Conservation (phyloP, 2,888 invertebrate species). For the Agrenia bidenticulata region DNA sequence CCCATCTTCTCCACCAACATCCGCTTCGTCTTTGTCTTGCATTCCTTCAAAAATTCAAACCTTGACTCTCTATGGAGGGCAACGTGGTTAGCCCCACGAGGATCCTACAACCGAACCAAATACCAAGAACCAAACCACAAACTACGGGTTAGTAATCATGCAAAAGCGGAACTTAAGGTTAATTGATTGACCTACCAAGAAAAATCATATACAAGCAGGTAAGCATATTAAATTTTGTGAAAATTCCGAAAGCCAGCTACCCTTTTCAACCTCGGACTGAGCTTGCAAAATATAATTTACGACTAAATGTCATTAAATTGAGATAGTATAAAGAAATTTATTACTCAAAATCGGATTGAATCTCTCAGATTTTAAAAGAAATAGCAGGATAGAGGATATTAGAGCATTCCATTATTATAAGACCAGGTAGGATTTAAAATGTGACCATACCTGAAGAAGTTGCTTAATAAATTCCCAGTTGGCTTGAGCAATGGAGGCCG, state of each 20-base stretch:
- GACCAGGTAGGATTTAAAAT: neutral
- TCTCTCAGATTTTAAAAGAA: too few species aligned
- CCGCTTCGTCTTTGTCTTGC: constrained; percentile 91
- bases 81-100: neutral
- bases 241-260: too few species aligned
- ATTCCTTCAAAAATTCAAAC: constrained; percentile 65
- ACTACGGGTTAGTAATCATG: constrained; percentile 7
- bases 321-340: too few species aligned
- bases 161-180: neutral
- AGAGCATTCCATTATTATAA: constrained; percentile 34
- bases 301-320: too few species aligned
- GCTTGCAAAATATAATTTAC: too few species aligned
- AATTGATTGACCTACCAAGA: too few species aligned
- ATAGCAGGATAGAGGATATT: too few species aligned
- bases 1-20: constrained; percentile 99
- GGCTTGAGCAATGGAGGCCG: constrained; percentile 89
- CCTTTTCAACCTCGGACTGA: too few species aligned
- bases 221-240: too few species aligned
- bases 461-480: constrained; percentile 99
- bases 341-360: too few species aligned
- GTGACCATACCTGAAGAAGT: constrained; percentile 84
- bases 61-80: neutral
- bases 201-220: too few species aligned
- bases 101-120: neutral
- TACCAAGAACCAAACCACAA: neutral